These are phyloP conservation scores for Eupristina koningsbergeri DNA, from an alignment of 1,140 invertebrate genomes.

Conservation along the genomic window DNA sequence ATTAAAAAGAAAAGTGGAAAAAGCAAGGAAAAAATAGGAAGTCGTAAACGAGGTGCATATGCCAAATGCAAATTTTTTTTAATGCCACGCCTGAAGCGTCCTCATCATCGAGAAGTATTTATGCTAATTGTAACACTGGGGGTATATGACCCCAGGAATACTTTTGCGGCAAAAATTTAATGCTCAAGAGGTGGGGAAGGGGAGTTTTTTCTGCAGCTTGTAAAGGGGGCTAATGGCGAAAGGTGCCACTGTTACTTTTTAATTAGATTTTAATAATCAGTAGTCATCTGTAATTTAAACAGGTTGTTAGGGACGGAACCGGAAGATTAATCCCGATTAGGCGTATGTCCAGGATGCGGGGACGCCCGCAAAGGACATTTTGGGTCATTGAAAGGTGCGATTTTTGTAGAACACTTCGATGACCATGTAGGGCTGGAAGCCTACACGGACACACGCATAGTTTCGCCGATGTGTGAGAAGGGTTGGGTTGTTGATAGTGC, in stretches of 20 bases:
- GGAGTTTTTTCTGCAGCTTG: not conserved
- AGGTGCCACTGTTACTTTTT: not conserved
- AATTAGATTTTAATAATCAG: not conserved
- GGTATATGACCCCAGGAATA: not conserved
- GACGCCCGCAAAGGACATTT: too few species aligned
- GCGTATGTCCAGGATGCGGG: too few species aligned
- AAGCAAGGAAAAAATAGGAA: not conserved
- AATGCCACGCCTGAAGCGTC: slow-evolving; percentile 37
- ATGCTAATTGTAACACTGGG: slow-evolving; percentile 35
- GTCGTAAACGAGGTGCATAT: slow-evolving; percentile 6
- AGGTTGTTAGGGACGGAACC: too few species aligned
- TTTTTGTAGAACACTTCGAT: too few species aligned
- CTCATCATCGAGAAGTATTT: slow-evolving; percentile 40
- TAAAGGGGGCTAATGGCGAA: not conserved
- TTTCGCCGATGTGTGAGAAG: too few species aligned
- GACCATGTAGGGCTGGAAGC: too few species aligned
- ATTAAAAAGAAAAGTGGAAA: not conserved
- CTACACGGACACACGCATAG: too few species aligned
- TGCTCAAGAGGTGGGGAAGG: slow-evolving; percentile 2
- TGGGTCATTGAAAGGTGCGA: too few species aligned
- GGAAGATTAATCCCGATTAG: too few species aligned
- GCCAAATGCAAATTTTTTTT: slow-evolving; percentile 45
- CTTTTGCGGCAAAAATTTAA: slow-evolving; percentile 25
- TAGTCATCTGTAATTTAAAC: not conserved
- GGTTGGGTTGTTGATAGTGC: too few species aligned